phyloP scores from a whole-genome alignment of 2,113 vertebrate genomes.

The Coturnix japonica region DNA sequence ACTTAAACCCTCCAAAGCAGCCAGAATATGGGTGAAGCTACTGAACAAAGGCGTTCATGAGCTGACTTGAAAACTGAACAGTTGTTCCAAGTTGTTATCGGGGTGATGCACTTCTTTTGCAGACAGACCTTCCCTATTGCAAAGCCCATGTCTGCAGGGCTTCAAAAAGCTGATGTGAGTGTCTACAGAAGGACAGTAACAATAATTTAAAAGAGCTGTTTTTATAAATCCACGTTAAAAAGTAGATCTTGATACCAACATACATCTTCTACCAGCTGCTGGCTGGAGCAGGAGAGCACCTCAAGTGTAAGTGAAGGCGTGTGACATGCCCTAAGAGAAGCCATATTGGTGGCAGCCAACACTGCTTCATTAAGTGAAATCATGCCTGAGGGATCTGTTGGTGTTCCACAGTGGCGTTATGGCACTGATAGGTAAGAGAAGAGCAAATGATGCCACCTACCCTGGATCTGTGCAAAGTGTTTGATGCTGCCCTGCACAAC shows the following conservation, averaged over 20 bases:
- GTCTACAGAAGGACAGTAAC: not conserved
- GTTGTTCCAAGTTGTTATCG: fast-evolving
- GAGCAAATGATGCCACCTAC: not conserved
- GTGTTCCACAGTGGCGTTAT: not conserved
- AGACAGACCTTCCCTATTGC: not conserved
- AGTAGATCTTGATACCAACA: not conserved
- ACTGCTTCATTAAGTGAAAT: not conserved
- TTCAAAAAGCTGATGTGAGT: fast-evolving
- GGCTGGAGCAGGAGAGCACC: no score
- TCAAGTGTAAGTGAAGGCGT: no score
- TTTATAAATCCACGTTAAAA: not conserved
- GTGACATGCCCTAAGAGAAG: not conserved
- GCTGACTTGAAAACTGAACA: not conserved
- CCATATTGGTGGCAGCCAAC: not conserved
- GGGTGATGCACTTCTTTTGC: not conserved
- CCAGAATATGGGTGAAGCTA: fast-evolving
- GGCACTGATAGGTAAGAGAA: not conserved
- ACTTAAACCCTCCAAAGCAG: not conserved
- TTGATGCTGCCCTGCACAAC: not conserved
- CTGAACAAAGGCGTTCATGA: not conserved
- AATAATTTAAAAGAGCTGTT: not conserved
- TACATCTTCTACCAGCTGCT: no score
- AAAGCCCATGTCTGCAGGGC: fast-evolving
- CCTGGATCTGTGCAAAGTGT: not conserved
- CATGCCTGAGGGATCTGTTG: not conserved